Base-by-base conservation (phyloP, 2,113 vertebrate genomes). In the Pteronura brasiliensis region DNA sequence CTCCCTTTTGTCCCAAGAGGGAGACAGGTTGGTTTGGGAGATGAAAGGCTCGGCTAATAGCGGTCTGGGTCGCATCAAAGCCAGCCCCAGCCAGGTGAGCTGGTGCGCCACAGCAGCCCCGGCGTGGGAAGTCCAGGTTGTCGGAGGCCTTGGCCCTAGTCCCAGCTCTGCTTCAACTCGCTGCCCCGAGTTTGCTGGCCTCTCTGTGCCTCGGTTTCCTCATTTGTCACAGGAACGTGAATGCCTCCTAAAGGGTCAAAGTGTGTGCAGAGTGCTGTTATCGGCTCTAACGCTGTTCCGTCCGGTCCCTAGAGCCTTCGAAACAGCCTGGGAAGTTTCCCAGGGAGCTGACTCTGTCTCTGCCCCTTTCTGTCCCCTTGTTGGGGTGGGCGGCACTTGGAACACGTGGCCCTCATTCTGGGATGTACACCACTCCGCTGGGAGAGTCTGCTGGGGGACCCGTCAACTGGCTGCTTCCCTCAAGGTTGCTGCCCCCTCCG, bases 51-150 rank as follows among this genome's bases (percentile, higher is more conserved):
- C 49, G 5, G 65, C n/a, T 39, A 42, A 86, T 88, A 69, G 67
- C 44, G 2, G 71, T 93, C 69, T 65, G 63, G 91, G 96, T 93
- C 89, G n/a, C 93, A 61, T 96, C 57, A 95, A 82, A 93, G 88
- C 44, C 61, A 67, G 88, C 42, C 17, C 17, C 7, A n/a, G 61
- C 71, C 61, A 55, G 85, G 74, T 15, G 61, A 87, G 39, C 84
- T 21, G 1, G 49, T 29, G 14, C 36, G 21, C 31, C 27, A 0
- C 59, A 4, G 88, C 84, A 74, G 65, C 69, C 12, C n/a, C 8
- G 90, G 65, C 21, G 4, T 15, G 42, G 44, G 77, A 10, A n/a
- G 36, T 42, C 21, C 27, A 3, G 25, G 63, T 4, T 52, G 36
- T 31, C 4, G 0, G 86, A 15, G 65, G 61, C 57, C 63, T 12